A percentile compares a stretch with the other conserved stretches of the same genome.
These are phyloP conservation scores for Lithobates pipiens DNA, from an alignment of 2,797 vertebrate genomes.

Conservation along the genomic window DNA sequence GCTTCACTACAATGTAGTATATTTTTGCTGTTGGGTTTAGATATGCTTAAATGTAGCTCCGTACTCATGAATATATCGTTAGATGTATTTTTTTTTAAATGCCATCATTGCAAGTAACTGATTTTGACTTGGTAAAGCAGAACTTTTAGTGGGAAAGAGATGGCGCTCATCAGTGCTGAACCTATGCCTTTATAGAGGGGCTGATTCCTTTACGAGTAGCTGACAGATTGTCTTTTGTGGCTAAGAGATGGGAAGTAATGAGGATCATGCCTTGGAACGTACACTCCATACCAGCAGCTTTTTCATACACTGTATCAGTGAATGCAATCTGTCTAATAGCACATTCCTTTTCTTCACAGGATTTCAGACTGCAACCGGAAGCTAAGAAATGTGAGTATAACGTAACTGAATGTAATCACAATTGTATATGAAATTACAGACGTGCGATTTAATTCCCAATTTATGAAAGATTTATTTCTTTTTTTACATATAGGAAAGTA, in stretches of 20 bases:
- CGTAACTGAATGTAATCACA: background rate
- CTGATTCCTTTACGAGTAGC: background rate
- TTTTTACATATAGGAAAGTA: background rate
- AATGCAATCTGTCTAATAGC: conserved; percentile 14
- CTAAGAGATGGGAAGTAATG: background rate
- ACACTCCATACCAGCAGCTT: background rate
- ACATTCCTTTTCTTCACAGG: conserved; percentile 72
- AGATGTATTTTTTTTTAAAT: too few species aligned
- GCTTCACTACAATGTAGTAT: too few species aligned
- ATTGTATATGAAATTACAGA: background rate
- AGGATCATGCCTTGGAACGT: background rate
- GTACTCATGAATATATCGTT: too few species aligned
- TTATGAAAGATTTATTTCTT: too few species aligned
- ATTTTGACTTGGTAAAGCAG: too few species aligned
- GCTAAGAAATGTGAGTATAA: conserved; percentile 91
- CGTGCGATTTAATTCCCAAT: background rate
- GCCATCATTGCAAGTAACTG: too few species aligned
- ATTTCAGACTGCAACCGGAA: conserved; percentile 89
- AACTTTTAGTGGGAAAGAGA: too few species aligned
- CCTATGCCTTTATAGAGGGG: background rate
- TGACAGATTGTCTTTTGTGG: background rate
- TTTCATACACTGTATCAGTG: background rate
- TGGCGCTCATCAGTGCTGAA: too few species aligned
- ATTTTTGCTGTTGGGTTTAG: too few species aligned
- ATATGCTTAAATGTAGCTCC: too few species aligned